Base-by-base conservation (phyloP, 2,797 vertebrate genomes). In the Artibeus lituratus region DNA sequence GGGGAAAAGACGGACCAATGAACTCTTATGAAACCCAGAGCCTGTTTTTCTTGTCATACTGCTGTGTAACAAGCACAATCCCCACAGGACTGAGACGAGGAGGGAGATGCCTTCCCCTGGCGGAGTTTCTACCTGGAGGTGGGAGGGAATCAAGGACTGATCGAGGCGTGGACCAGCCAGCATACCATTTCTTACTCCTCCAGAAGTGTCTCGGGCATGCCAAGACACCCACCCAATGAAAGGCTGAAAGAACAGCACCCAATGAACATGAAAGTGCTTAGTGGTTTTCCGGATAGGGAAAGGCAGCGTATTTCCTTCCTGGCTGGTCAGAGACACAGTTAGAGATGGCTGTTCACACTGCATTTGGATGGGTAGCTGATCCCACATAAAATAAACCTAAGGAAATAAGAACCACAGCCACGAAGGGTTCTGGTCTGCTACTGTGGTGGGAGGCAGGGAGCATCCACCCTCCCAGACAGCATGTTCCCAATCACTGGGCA, bases 21-120 rank as follows among this genome's bases (percentile, higher is more conserved):
- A 91, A 91, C 47, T 76, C 51, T 78, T 90, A 92, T 10, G 85
- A 95, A 98, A 96, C 22, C 26, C 72, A 89, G 78, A 96, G 88
- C 74, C 87, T 89, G 94, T 96, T 96, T 92, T 97, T 94, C 97
- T 96, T 94, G 94, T 86, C 92, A 87, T 72, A 32, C 42, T 90
- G 18, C 55, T 94, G 49, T 69, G 77, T 72, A 92, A 95, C 67
- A 87, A 94, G 86, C 88, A 94, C 96, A 97, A 92, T 85, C 77
- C 85, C 92, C 82, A 94, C 7, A 74, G 47, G 72, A 95, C 74
- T 62, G 82, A 96, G 95, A 96, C 6, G 6, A 92, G 72, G 87
- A 92, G 44, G 87, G 0, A 83, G 70, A 87, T 26, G 67, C 65
- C 65, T 95, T 92, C 65, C 85, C 72, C 65, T 5, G 16, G 10